A percentile compares a stretch with the other conserved stretches of the same genome.
phyloP scores from a whole-genome alignment of 2,888 invertebrate species.

The Lithophane socia region DNA sequence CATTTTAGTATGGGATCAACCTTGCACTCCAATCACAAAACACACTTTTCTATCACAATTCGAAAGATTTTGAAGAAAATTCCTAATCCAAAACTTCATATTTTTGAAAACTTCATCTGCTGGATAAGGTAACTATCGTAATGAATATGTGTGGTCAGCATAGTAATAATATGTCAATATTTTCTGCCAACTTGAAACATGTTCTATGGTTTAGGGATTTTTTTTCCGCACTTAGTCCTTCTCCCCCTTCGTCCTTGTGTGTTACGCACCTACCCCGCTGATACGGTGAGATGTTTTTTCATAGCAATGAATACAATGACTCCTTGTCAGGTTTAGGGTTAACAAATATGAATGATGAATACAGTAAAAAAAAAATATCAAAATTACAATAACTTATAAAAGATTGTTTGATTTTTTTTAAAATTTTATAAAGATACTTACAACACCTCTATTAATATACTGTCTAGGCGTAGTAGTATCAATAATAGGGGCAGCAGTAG shows the following conservation, averaged over 20 bases:
- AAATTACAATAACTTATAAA: no score
- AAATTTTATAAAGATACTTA: conserved; percentile 19
- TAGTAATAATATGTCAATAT: no score
- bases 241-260: background rate
- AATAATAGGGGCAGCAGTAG: background rate
- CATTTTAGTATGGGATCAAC: background rate
- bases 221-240: no score
- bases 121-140: background rate
- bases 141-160: background rate
- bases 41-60: no score
- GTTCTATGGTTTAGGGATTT: no score
- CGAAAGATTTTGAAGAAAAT: no score
- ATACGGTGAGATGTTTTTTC: background rate
- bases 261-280: background rate
- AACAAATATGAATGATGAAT: background rate
- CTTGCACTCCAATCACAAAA: background rate
- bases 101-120: background rate
- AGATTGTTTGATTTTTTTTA: no score
- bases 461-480: background rate
- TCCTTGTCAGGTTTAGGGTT: background rate
- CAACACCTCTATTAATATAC: conserved; percentile 1
- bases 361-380: background rate
- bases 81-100: background rate
- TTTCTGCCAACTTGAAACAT: no score
- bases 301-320: background rate